These are phyloP conservation scores for Synaphobranchus kaupii DNA, from an alignment of 2,797 vertebrate species.

Conservation along the genomic window DNA sequence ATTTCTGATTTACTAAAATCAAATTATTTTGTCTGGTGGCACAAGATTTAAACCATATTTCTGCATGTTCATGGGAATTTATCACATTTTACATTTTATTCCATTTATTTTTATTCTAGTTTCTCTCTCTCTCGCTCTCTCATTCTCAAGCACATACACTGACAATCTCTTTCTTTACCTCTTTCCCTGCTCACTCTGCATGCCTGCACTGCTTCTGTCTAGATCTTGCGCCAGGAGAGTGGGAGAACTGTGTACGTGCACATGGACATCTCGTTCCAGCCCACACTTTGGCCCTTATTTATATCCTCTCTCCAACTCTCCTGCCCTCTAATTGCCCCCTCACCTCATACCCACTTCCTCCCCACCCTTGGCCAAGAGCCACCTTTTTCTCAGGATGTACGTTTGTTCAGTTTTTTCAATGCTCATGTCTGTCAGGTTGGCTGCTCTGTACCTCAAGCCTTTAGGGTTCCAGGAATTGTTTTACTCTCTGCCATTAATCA, in stretches of 20 bases:
- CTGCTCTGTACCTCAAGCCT: not conserved
- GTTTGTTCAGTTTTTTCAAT: not conserved
- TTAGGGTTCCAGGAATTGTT: not conserved
- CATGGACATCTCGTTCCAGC: constrained; percentile 67
- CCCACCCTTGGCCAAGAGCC: no score
- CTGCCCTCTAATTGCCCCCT: not conserved
- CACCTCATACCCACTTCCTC: not conserved
- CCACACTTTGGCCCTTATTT: constrained; percentile 17
- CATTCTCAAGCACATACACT: constrained; percentile 55
- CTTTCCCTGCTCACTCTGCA: constrained; percentile 76
- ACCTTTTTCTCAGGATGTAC: no score
- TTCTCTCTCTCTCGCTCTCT: not conserved
- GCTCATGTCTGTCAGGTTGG: constrained; percentile 7
- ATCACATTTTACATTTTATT: not conserved
- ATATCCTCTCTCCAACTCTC: no score
- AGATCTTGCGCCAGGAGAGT: constrained; percentile 69
- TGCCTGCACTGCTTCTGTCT: constrained; percentile 76
- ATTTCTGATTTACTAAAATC: no score
- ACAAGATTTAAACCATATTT: no score
- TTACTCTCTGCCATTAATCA: not conserved
- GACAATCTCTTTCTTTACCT: constrained; percentile 74
- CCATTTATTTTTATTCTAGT: not conserved
- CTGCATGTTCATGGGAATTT: not conserved
- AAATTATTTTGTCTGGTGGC: no score
- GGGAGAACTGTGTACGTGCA: constrained; percentile 73